phyloP scores from a whole-genome alignment of 1,140 invertebrate genomes.

The Drosophila pseudoananassae region DNA sequence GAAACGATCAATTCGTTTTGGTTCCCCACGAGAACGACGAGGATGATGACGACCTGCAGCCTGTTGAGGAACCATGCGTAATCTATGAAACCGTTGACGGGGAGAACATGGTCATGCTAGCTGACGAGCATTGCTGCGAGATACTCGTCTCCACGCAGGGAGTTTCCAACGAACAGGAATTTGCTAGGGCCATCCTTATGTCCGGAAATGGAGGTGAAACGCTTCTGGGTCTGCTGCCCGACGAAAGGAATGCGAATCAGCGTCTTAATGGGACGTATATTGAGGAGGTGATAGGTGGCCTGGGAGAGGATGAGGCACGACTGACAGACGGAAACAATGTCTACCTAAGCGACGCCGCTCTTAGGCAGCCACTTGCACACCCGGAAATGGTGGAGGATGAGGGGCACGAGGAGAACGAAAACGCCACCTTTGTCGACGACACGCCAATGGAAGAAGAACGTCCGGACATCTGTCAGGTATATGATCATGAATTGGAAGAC shows the following conservation, averaged over 20 bases:
- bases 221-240: slow-evolving; percentile 31
- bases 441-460: slow-evolving; percentile 48
- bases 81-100: slow-evolving; percentile 52
- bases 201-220: slow-evolving; percentile 19
- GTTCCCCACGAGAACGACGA: not conserved
- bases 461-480: slow-evolving; percentile 64
- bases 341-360: slow-evolving; percentile 64
- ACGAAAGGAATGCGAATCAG: slow-evolving; percentile 9
- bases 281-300: slow-evolving; percentile 19
- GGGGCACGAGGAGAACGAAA: slow-evolving; percentile 49
- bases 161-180: slow-evolving; percentile 51
- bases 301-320: slow-evolving; percentile 22
- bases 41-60: not conserved
- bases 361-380: slow-evolving; percentile 44
- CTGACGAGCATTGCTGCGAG: slow-evolving; percentile 65
- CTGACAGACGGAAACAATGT: slow-evolving; percentile 35
- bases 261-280: slow-evolving; percentile 41
- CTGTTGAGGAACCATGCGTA: slow-evolving; percentile 25
- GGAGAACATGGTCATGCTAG: slow-evolving; percentile 56
- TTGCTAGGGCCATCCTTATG: slow-evolving; percentile 48
- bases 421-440: slow-evolving; percentile 51
- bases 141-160: slow-evolving; percentile 60
- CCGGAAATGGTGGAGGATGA: slow-evolving; percentile 43
- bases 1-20: slow-evolving; percentile 23
- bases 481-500: slow-evolving; percentile 65